phyloP scores from a whole-genome alignment of 2,888 invertebrate species.

The Drosophila picticornis region DNA sequence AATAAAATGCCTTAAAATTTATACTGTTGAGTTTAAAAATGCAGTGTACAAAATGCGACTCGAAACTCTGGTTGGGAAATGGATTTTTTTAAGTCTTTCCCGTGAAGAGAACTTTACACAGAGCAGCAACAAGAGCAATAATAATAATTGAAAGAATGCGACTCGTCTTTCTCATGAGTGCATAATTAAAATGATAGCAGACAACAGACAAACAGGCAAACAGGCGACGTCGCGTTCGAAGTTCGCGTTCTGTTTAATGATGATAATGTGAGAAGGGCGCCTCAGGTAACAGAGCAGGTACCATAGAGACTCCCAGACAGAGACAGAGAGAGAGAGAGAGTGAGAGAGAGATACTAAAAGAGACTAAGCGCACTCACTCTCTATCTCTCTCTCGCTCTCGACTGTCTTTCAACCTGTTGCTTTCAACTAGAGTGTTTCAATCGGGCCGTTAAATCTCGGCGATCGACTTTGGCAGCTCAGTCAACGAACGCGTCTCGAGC shows the following conservation, averaged over 20 bases:
- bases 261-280: constrained; percentile 77
- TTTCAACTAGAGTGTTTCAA: constrained; percentile 66
- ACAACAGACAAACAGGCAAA: background rate
- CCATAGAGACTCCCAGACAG: constrained; percentile 4
- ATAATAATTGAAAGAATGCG: constrained; percentile 45
- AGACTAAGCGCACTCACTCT: constrained; percentile 16
- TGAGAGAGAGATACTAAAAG: background rate
- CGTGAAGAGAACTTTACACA: constrained; percentile 52
- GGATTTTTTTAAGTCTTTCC: constrained; percentile 47
- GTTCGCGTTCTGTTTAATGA: constrained; percentile 68
- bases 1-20: background rate
- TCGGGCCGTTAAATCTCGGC: constrained; percentile 64
- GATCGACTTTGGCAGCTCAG: constrained; percentile 67
- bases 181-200: constrained; percentile 75
- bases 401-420: constrained; percentile 17
- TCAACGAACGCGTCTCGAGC: constrained; percentile 78
- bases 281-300: constrained; percentile 63
- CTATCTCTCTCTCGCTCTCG: background rate
- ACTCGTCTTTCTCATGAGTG: constrained; percentile 65
- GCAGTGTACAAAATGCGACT: constrained; percentile 45
- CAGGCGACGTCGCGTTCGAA: constrained; percentile 60
- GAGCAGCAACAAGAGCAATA: constrained; percentile 30
- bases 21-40: background rate
- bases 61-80: constrained; percentile 52
- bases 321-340: constrained; percentile 11